Conservation (phyloP, 2,797 vertebrate species). For the Otus scops region DNA sequence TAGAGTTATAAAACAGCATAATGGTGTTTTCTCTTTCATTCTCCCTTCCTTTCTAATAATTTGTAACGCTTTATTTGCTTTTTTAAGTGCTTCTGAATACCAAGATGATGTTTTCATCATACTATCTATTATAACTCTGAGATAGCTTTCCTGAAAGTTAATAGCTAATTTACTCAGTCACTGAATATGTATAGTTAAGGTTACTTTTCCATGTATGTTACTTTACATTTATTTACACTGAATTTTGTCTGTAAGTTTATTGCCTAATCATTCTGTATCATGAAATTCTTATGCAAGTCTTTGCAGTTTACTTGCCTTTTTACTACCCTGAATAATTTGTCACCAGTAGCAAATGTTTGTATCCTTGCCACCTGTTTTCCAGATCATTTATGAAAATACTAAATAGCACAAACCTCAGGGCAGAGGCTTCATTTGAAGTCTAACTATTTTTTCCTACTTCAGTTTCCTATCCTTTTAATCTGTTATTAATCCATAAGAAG, state of each 20-base stretch:
- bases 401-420: not conserved
- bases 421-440: not conserved
- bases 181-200: not conserved
- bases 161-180: not conserved
- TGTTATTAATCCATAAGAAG: not conserved
- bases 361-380: not conserved
- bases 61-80: constrained; percentile 12
- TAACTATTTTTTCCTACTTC: not conserved
- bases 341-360: not conserved
- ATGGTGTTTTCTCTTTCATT: not conserved
- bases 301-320: constrained; percentile 11
- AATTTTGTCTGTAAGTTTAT: not conserved
- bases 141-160: not conserved
- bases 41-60: not conserved
- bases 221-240: constrained; percentile 17
- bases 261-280: not conserved
- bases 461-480: constrained; percentile 1
- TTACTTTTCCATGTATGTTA: not conserved
- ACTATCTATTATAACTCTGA: not conserved
- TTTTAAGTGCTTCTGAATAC: constrained; percentile 14
- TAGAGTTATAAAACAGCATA: not conserved
- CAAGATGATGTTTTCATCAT: not conserved
- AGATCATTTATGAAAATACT: not conserved
- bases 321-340: not conserved
- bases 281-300: not conserved